These are phyloP conservation scores for Drosophila repleta DNA, from an alignment of 1,140 invertebrate species.

Conservation along the genomic window DNA sequence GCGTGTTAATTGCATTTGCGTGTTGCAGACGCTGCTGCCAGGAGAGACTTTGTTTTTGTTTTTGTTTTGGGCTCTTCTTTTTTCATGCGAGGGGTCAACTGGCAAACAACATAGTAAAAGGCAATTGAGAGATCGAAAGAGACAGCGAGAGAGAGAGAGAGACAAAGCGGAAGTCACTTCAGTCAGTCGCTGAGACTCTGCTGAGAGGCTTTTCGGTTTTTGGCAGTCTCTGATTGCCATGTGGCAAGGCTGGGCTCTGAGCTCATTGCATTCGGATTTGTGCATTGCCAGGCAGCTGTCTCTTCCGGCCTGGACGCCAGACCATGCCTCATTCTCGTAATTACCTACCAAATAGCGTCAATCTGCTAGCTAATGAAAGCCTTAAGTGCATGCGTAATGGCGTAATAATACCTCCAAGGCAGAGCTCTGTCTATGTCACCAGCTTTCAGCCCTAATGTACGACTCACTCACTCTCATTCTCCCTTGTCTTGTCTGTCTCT, in stretches of 20 bases:
- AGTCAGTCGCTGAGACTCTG: conserved; percentile 45
- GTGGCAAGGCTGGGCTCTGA: conserved; percentile 26
- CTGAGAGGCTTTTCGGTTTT: background rate
- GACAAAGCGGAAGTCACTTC: conserved; percentile 35
- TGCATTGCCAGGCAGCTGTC: conserved; percentile 39
- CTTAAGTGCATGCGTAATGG: conserved; percentile 79
- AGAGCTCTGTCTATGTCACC: conserved; percentile 40
- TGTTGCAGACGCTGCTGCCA: conserved; percentile 61
- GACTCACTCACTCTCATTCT: conserved; percentile 5
- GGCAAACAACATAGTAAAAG: conserved; percentile 75
- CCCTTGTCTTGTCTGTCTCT: background rate
- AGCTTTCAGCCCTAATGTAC: conserved; percentile 37
- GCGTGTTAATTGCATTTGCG: conserved; percentile 82
- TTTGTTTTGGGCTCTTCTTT: conserved; percentile 14
- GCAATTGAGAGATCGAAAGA: conserved; percentile 42
- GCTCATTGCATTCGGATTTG: conserved; percentile 63
- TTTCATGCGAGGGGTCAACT: conserved; percentile 47
- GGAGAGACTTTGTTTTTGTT: background rate
- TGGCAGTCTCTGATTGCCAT: conserved; percentile 48
- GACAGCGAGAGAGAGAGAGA: too few relatives aligned
- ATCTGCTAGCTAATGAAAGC: conserved; percentile 77
- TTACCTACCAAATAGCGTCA: conserved; percentile 78
- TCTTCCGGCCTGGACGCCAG: conserved; percentile 57
- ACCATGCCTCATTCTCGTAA: conserved; percentile 38
- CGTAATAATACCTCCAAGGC: conserved; percentile 77